Percentiles rank a stretch among this genome's conserved stretches.
phyloP scores from a whole-genome alignment of 2,888 invertebrate species.

The Folsomia manolachei region DNA sequence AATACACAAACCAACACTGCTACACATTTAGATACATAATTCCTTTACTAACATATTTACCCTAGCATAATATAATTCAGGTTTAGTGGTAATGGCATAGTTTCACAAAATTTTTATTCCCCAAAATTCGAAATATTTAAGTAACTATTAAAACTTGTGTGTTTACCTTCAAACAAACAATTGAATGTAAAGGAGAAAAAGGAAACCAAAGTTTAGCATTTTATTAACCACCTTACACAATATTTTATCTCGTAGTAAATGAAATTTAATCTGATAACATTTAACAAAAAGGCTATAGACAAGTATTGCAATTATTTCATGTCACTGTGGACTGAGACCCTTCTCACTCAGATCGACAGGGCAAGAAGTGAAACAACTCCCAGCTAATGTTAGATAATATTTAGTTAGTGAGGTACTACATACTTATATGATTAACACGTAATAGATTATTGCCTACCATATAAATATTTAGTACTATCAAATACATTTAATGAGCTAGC shows the following conservation, averaged over 20 bases:
- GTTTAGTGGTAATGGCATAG: no score
- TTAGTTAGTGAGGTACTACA: background rate
- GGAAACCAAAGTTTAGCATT: background rate
- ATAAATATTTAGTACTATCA: no score
- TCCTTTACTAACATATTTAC: background rate
- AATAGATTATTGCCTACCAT: no score
- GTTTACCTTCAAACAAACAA: background rate
- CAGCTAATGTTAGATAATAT: background rate
- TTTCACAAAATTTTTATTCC: background rate
- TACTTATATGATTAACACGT: background rate
- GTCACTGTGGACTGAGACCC: background rate
- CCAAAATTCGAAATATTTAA: background rate
- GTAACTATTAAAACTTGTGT: background rate
- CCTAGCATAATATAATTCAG: background rate
- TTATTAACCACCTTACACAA: background rate
- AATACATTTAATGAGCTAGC: no score
- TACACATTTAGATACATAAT: background rate
- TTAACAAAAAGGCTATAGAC: background rate
- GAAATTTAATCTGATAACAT: no score
- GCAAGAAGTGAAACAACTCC: background rate
- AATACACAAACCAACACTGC: background rate
- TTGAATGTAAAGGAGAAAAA: no score
- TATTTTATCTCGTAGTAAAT: background rate
- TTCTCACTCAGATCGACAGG: conserved; percentile 3
- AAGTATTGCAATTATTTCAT: background rate